phyloP scores from a whole-genome alignment of 2,113 vertebrate species.

The Prunella himalayana region DNA sequence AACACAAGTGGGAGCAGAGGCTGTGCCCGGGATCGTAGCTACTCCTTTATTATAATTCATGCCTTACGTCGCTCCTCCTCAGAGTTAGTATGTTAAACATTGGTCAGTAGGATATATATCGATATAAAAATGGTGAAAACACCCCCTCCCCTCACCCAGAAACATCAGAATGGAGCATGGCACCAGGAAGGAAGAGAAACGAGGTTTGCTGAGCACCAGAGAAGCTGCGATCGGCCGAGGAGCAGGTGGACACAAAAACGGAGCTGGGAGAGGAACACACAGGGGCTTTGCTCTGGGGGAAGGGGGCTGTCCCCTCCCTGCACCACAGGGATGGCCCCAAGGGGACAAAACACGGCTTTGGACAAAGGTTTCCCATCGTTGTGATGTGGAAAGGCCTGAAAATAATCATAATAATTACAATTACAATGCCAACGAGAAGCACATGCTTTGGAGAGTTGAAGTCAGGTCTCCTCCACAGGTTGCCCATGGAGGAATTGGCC shows the following conservation, averaged over 20 bases:
- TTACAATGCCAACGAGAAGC: neutral
- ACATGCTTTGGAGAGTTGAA: neutral
- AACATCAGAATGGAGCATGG: neutral
- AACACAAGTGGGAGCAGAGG: neutral
- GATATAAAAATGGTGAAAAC: conserved; percentile 60
- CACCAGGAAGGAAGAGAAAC: neutral
- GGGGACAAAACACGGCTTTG: neutral
- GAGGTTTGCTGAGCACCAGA: conserved; percentile 25
- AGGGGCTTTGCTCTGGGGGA: neutral
- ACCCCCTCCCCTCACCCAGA: neutral
- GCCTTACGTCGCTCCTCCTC: conserved; percentile 49
- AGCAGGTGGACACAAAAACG: neutral
- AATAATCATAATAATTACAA: neutral
- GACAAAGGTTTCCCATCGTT: neutral
- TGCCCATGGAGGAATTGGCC: neutral
- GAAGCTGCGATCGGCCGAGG: neutral
- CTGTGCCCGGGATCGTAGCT: conserved; percentile 35
- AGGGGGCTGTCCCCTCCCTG: neutral
- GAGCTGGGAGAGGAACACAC: neutral
- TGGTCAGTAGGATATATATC: conserved; percentile 60
- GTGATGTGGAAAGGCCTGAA: neutral
- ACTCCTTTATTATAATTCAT: conserved; percentile 70
- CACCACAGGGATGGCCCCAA: fast-evolving
- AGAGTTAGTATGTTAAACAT: conserved; percentile 61
- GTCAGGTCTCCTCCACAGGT: neutral